phyloP scores from a whole-genome alignment of 2,113 vertebrate genomes.

The Excalfactoria chinensis region DNA sequence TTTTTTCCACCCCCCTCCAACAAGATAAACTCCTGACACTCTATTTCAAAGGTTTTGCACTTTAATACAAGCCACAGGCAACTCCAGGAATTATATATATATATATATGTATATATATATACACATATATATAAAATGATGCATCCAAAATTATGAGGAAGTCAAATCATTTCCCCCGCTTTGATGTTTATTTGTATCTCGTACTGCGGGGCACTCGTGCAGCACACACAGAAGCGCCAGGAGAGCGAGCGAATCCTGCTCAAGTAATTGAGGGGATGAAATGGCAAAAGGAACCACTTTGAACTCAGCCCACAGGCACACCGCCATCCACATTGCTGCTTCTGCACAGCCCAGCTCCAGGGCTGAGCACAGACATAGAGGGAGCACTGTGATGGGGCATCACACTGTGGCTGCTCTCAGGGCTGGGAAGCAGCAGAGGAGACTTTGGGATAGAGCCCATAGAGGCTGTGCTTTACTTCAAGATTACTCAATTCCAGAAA shows the following conservation, averaged over 20 bases:
- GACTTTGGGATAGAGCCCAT: not conserved
- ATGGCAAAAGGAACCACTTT: constrained; percentile 35
- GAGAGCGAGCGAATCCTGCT: constrained; percentile 68
- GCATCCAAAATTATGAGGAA: constrained; percentile 58
- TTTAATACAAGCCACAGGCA: constrained; percentile 63
- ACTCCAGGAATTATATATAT: constrained; percentile 54
- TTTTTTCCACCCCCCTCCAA: not conserved
- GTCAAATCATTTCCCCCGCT: constrained; percentile 68
- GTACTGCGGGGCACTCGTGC: constrained; percentile 40
- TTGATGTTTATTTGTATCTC: constrained; percentile 71
- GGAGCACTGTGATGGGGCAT: not conserved
- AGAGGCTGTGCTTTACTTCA: not conserved
- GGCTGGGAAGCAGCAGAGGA: not conserved
- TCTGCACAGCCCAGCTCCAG: not conserved
- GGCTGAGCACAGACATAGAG: not conserved
- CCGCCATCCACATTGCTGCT: not conserved
- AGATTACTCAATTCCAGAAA: not conserved
- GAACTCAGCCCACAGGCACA: constrained; percentile 29
- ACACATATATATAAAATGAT: too few species aligned
- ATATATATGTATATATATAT: too few species aligned
- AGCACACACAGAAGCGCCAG: constrained; percentile 30
- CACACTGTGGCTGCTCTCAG: not conserved
- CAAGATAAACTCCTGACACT: constrained; percentile 56
- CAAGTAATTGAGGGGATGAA: constrained; percentile 47
- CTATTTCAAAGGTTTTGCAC: constrained; percentile 64